Evolutionary conservation across 1,140 invertebrate genomes (phyloP).

Genomic region (Subanguina moxae): DNA sequence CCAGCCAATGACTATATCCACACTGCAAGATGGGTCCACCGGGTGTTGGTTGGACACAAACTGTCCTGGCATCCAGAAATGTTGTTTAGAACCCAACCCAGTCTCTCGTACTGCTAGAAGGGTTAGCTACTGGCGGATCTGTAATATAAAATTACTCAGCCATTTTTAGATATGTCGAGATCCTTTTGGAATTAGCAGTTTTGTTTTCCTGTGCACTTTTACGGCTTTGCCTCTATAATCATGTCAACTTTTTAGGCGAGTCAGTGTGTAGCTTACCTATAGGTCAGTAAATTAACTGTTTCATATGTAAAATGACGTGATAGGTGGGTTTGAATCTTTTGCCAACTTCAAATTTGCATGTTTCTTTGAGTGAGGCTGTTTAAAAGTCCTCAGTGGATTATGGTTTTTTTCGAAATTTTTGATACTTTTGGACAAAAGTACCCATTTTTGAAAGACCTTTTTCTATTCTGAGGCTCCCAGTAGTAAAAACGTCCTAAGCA

Average conservation of each 20-base stretch:
- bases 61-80: constrained; percentile 48
- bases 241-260: constrained; percentile 17
- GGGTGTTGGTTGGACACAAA: constrained; percentile 47
- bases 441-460: no score
- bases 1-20: constrained; percentile 39
- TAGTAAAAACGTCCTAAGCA: no score
- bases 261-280: constrained; percentile 41
- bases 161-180: constrained; percentile 35
- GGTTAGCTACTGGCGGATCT: no score
- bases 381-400: no score
- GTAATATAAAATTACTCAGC: no score
- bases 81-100: constrained; percentile 47
- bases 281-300: neutral
- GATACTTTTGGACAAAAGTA: no score
- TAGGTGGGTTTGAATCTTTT: constrained; percentile 29
- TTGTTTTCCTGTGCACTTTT: constrained; percentile 1
- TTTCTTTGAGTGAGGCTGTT: no score
- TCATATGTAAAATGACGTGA: no score
- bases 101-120: constrained; percentile 25
- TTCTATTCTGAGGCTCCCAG: no score
- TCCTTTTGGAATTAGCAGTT: constrained; percentile 39
- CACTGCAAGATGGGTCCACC: constrained; percentile 26
- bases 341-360: no score
- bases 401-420: no score
- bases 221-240: no score